Evolutionary conservation across 1,140 invertebrate species (phyloP).

Genomic region (Drosophila murphyi): DNA sequence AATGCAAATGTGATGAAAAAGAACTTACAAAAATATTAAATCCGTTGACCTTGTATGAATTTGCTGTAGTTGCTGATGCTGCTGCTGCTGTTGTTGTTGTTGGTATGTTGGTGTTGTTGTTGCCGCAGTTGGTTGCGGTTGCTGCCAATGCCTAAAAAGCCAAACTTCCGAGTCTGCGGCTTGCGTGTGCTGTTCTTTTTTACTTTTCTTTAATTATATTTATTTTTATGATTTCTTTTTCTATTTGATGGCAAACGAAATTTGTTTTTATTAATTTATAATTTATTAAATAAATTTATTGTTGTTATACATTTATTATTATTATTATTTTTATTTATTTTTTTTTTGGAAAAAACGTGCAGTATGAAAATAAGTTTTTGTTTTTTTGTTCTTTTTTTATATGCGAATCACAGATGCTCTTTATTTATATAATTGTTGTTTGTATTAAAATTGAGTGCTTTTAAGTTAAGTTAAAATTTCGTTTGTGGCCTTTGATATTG

Average conservation of each 20-base stretch:
- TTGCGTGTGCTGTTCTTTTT: conserved; percentile 37
- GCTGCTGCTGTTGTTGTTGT: conserved; percentile 41
- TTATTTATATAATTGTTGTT: conserved; percentile 51
- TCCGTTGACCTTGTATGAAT: conserved; percentile 81
- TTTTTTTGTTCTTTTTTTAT: conserved; percentile 52
- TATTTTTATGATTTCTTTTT: conserved; percentile 39
- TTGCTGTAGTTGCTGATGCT: conserved; percentile 49
- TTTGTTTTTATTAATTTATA: conserved; percentile 32
- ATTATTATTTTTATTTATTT: conserved; percentile 25
- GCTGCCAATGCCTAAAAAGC: conserved; percentile 30
- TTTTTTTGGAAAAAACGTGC: conserved; percentile 54
- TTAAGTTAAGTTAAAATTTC: conserved; percentile 28
- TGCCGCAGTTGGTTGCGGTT: conserved; percentile 32
- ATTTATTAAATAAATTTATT: conserved; percentile 58
- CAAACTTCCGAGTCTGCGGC: conserved; percentile 24
- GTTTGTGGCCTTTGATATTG: conserved; percentile 15
- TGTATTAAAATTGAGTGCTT: conserved; percentile 40
- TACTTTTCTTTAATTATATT: conserved; percentile 26
- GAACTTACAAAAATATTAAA: conserved; percentile 81
- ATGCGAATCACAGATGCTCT: conserved; percentile 74
- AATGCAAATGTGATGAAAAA: conserved; percentile 11
- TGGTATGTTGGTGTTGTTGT: conserved; percentile 25
- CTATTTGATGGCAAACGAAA: conserved; percentile 25
- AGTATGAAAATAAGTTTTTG: conserved; percentile 76
- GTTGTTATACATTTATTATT: conserved; percentile 7